A percentile compares a stretch with the other conserved stretches of the same genome.
Evolutionary conservation across 2,888 invertebrate genomes (phyloP).

Genomic region (Plutella xylostella): DNA sequence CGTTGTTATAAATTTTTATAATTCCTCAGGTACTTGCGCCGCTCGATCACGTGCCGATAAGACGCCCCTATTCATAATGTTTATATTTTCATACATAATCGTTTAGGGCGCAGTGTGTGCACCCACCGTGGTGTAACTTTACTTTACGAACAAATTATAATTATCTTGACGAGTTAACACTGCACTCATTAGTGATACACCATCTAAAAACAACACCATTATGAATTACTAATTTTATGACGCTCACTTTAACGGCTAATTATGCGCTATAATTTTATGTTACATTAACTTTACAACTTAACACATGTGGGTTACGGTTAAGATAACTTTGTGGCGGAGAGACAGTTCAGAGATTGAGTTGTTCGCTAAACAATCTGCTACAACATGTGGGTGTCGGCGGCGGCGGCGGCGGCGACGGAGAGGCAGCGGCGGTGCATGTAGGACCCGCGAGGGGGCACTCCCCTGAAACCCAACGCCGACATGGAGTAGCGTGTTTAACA

Average conservation of each 20-base stretch:
- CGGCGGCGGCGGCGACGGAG: no score
- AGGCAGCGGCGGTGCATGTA: no score
- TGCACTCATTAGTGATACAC: constrained; percentile 37
- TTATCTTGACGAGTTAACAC: constrained; percentile 35
- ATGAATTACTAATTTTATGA: constrained; percentile 62
- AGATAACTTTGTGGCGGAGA: background rate
- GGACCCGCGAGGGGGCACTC: background rate
- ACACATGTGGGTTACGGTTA: constrained; percentile 21
- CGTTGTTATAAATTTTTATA: no score
- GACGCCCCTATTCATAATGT: constrained; percentile 1
- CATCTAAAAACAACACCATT: constrained; percentile 61
- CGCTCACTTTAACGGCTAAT: constrained; percentile 43
- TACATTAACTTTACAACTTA: constrained; percentile 44
- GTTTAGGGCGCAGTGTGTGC: constrained; percentile 23
- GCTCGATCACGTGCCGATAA: no score
- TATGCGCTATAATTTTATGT: constrained; percentile 52
- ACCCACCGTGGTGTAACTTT: constrained; percentile 38
- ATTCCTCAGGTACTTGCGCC: no score
- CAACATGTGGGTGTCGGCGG: no score
- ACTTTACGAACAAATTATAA: constrained; percentile 59
- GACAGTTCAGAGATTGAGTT: no score
- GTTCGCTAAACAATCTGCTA: no score
- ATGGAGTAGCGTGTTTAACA: constrained; percentile 34
- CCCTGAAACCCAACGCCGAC: constrained; percentile 4
- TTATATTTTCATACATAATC: constrained; percentile 8